Percentiles rank a stretch among this genome's conserved stretches.
Conservation (phyloP, 1,140 invertebrate species). For the Marisa cornuarietis region DNA sequence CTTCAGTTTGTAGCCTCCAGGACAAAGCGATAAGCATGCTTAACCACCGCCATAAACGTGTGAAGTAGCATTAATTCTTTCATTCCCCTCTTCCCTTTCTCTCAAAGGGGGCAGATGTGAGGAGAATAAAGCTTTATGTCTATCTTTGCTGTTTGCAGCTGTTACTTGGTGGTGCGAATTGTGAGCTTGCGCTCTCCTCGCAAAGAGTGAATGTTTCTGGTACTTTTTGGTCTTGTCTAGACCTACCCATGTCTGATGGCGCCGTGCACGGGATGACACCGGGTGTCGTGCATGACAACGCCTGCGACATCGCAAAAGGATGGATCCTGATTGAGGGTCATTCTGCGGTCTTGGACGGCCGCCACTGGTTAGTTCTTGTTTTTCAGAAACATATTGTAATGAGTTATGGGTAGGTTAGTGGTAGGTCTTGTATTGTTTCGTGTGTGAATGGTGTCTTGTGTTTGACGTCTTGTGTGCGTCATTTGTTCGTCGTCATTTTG, state of each 20-base stretch:
- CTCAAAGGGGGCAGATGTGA: neutral
- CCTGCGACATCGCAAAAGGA: constrained; percentile 10
- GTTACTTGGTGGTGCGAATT: neutral
- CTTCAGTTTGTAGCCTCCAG: too few species aligned
- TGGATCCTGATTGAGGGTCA: constrained; percentile 14
- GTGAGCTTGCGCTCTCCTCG: neutral
- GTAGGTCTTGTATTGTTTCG: too few species aligned
- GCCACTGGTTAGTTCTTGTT: constrained; percentile 8
- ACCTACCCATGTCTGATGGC: neutral
- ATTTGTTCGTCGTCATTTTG: too few species aligned
- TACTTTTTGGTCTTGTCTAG: neutral
- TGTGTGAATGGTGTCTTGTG: too few species aligned
- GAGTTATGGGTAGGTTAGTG: too few species aligned
- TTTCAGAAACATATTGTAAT: neutral
- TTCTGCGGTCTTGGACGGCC: neutral
- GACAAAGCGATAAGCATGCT: neutral
- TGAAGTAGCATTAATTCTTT: neutral
- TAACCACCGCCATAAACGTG: too few species aligned
- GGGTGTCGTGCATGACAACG: constrained; percentile 6
- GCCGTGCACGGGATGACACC: neutral
- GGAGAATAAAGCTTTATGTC: neutral
- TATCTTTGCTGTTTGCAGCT: neutral
- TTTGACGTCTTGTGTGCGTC: too few species aligned
- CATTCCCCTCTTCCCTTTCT: neutral
- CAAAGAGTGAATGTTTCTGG: neutral